Conservation (phyloP, 2,797 vertebrate genomes). For the Diceros bicornis region DNA sequence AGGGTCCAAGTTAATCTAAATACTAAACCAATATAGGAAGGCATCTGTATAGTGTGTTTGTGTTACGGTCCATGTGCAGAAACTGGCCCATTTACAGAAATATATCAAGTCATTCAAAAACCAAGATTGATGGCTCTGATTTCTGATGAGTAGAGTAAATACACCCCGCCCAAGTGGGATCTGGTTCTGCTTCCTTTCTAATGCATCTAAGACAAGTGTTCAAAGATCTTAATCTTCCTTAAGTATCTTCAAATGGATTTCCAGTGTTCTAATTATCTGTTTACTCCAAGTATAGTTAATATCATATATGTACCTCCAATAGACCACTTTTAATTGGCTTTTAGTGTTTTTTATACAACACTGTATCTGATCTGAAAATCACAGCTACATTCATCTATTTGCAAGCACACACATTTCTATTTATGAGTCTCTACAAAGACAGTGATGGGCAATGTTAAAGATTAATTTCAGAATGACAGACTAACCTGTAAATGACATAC, state of each 20-base stretch:
- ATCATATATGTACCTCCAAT: background rate
- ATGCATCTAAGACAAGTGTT: constrained; percentile 17
- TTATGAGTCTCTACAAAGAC: constrained; percentile 15
- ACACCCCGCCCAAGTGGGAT: constrained; percentile 36
- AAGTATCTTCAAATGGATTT: constrained; percentile 42
- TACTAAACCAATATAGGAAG: constrained; percentile 43
- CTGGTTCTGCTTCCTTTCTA: constrained; percentile 40
- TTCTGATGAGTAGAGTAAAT: constrained; percentile 56
- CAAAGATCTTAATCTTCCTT: background rate
- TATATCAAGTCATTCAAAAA: constrained; percentile 61
- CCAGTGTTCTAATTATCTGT: constrained; percentile 10
- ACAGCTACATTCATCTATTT: constrained; percentile 28
- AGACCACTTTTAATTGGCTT: constrained; percentile 41
- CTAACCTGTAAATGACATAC: constrained; percentile 16
- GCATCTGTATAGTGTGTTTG: background rate
- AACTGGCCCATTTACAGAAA: constrained; percentile 67
- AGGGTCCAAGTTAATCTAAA: constrained; percentile 59
- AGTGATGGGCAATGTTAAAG: constrained; percentile 28
- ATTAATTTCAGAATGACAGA: constrained; percentile 65
- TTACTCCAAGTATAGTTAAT: constrained; percentile 34
- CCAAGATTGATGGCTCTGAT: constrained; percentile 47
- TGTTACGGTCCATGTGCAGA: constrained; percentile 45
- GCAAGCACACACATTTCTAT: constrained; percentile 41
- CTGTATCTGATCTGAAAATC: constrained; percentile 48
- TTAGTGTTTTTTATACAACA: constrained; percentile 48